Base-by-base conservation (phyloP, 2,888 invertebrate species). In the Limnephilus lunatus region DNA sequence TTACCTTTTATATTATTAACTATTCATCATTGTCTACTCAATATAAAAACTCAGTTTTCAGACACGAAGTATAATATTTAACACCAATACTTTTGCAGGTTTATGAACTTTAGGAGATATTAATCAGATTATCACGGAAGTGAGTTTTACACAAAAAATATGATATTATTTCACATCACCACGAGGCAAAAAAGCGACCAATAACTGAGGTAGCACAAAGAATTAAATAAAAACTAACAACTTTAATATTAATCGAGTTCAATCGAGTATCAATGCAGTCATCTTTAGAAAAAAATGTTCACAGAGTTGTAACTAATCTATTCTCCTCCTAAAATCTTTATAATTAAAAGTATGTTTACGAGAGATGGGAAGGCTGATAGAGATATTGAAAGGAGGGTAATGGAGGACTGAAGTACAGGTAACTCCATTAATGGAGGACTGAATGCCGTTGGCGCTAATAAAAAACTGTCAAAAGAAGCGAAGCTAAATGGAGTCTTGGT, bases 111-210 rank as follows among this genome's bases (percentile, higher is more conserved):
- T 68, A 9, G 25, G 31, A 86, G 86, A 86, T 86, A 86, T 86
- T 44, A 86, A 86, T 53, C 86, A 53, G 30, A 86, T 82, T 30
- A 86, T 85, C 85, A 39, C 85, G 86, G 86, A 86, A 86, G 30
- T 86, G 30, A n/a, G 19, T 30, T 39, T 30, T 48, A 9, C n/a
- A 25, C 68, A 86, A 86, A 86, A 86, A 86, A 48, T 86, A 30
- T 86, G 4, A 30, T 44, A 44, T 35, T 85, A 44, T 86, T 86
- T 86, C 53, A 86, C 44, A 48, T 86, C 86, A 53, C 48, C 48
- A 86, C 86, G 32, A 82, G 31, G 1, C 31, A 82, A 82, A 82
- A 82, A 82, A 68, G 68, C n/a, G 68, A 25, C 68, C 68, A 68
- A 68, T 19, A 53, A 68, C 68, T 68, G 68, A 68, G 68, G 68